Base-by-base conservation (phyloP, 2,113 vertebrate species). In the Zosterops pallidus region DNA sequence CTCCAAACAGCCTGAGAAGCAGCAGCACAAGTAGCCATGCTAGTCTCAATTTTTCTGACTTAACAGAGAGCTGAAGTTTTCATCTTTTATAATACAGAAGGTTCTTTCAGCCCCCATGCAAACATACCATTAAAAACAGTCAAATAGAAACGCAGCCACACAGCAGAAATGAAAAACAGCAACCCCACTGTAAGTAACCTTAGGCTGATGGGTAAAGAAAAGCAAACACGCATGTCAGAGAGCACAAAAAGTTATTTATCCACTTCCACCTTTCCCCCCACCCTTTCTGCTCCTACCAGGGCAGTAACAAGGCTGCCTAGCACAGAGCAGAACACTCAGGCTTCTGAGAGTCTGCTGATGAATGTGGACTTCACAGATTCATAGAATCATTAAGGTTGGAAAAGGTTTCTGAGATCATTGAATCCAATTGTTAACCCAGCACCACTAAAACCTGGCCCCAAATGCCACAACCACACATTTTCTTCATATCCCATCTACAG, bases 21-120 rank as follows among this genome's bases (percentile, higher is more conserved):
- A 92, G 78, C 89, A 90, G 65, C 47, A 69, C 80, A 63, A 77
- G 79, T 5, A 91, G 92, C 90, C 97, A 95, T 92, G 82, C 79
- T 56, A 84, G 56, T 74, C 94, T 76, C 89, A 55, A 85, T 86
- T 44, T 93, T 93, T 65, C 89, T 86, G 87, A 91, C 94, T 84
- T n/a, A 95, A 92, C 53, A 64, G 80, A 89, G 87, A 71, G 91
- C 83, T 92, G 69, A 95, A 97, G 94, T 93, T 91, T 84, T 92
- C 50, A 70, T 60, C 94, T 71, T 62, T 89, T 94, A 44, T 76
- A 62, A 92, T 57, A 98, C 97, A 98, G 97, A 97, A 95, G 94
- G 92, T 70, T 97, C 97, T 98, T 98, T 98, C 97, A 98, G 96
- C 74, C 57, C 89, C 89, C 86, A 94, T 49, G 94, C 96, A 97